Conservation (phyloP, 2,888 invertebrate genomes). For the Dexiosoma caninum region DNA sequence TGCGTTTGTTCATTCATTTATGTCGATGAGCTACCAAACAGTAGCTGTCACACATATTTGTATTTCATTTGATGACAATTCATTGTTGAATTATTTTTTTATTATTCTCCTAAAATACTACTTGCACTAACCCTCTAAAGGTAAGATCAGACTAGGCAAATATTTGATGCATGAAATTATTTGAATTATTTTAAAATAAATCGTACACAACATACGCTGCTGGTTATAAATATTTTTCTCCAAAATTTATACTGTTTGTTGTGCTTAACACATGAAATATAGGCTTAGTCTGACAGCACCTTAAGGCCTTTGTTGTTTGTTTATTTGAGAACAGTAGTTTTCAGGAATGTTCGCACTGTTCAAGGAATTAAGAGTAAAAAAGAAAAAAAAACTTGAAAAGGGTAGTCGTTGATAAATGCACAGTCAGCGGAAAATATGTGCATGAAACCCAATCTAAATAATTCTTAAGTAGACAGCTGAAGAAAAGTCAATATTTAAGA, state of each 20-base stretch:
- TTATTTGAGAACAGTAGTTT: too few species aligned
- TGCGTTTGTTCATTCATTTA: constrained; percentile 29
- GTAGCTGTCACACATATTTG: constrained; percentile 75
- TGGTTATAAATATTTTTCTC: too few species aligned
- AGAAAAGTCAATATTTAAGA: constrained; percentile 32
- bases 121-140: neutral
- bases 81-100: constrained; percentile 59
- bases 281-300: constrained; percentile 24
- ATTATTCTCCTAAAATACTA: constrained; percentile 31
- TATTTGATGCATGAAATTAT: too few species aligned
- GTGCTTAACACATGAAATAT: too few species aligned
- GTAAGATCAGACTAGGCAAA: constrained; percentile 7
- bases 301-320: too few species aligned
- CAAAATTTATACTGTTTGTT: too few species aligned
- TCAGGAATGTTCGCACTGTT: too few species aligned
- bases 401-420: constrained; percentile 36
- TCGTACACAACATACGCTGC: too few species aligned
- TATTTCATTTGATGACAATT: constrained; percentile 73
- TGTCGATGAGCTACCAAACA: constrained; percentile 56
- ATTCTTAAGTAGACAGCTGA: constrained; percentile 53
- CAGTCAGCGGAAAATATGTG: neutral
- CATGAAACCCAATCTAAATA: constrained; percentile 46
- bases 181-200: too few species aligned
- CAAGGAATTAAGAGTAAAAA: constrained; percentile 9
- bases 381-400: constrained; percentile 3